A percentile compares a stretch with the other conserved stretches of the same genome.
These are phyloP conservation scores for Planiliza haematocheilus DNA, from an alignment of 2,113 vertebrate genomes.

Conservation along the genomic window DNA sequence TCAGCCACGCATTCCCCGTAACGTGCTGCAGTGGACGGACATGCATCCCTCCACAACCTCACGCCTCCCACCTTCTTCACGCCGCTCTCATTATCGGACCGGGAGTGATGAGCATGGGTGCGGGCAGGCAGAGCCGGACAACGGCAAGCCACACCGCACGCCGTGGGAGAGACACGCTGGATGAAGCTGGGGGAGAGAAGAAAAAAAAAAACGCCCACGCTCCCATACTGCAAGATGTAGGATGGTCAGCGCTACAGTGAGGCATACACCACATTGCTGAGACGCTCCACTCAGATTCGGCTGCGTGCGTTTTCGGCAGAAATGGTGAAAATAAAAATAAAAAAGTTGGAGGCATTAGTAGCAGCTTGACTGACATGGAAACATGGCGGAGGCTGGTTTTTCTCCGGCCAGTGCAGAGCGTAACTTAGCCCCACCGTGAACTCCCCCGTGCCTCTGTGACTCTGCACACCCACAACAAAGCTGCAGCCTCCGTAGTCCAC, in stretches of 20 bases:
- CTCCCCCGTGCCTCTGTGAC: conserved; percentile 44
- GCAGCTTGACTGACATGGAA: conserved; percentile 43
- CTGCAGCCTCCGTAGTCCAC: neutral
- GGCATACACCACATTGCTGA: too few relatives aligned
- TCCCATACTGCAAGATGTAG: neutral
- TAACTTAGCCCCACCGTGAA: conserved; percentile 49
- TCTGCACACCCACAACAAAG: conserved; percentile 27
- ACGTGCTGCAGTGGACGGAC: conserved; percentile 19
- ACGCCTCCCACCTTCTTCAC: neutral
- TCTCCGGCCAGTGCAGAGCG: conserved; percentile 32
- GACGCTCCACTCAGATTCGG: conserved; percentile 13
- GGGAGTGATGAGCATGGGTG: neutral
- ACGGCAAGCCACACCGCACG: neutral
- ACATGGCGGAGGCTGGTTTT: conserved; percentile 71
- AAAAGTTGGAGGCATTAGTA: conserved; percentile 56
- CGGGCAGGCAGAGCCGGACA: neutral
- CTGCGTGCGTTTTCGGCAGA: neutral
- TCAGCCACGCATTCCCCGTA: neutral
- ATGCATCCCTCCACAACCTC: conserved; percentile 3
- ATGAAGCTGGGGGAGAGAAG: neutral
- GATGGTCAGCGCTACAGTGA: neutral
- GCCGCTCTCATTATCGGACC: conserved; percentile 1
- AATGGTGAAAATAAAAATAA: neutral
- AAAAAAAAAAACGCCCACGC: conserved; percentile 18
- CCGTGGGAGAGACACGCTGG: neutral